Evolutionary conservation across 2,113 vertebrate genomes (phyloP), one percentile per base, ranked within the genome.

Genomic region (Crotalus horridus): DNA sequence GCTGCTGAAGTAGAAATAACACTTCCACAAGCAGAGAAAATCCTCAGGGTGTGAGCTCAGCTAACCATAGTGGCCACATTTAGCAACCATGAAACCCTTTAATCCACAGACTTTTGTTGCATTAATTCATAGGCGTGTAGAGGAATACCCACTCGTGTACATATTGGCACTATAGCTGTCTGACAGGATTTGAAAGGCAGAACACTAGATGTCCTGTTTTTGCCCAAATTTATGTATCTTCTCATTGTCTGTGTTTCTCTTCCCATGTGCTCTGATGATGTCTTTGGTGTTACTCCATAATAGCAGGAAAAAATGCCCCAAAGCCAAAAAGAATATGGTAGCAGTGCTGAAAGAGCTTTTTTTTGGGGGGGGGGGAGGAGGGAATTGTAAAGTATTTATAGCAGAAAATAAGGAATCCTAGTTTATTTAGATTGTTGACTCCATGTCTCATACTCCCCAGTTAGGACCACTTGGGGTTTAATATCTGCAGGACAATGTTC

Each of bases 21-120:
- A 89, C 29, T 48, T 29, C 7, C 43, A 53, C 58, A 13, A 64
- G 46, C 69, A 10, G 15, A 87, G 56, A 54, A 24, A 58, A 89
- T 69, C 51, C 64, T 89, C 87, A 15, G 17, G 61, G 87, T 3
- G 87, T 89, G 61, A 88, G 61, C 33, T 92, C 64, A 48, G 51
- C 61, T 89, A 48, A 81, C 87, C 87, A 85, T 69, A 92, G 39
- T 48, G 64, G 29, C 26, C 74, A 43, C 53, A 89, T 92, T 88
- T 92, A 92, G 87, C 51, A 92, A 89, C 61, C 91, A 15, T 89
- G n/a, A 24, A 89, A 92, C 87, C 87, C 33, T 89, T 64, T 56
- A 92, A 81, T 29, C 87, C 87, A 92, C 91, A 92, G 61, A 39
- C 88, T 56, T 88, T 2, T 89, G 39, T 92, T 64, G 56, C 24